Conservation (phyloP, 1,140 invertebrate species). For the Eufriesea mexicana region DNA sequence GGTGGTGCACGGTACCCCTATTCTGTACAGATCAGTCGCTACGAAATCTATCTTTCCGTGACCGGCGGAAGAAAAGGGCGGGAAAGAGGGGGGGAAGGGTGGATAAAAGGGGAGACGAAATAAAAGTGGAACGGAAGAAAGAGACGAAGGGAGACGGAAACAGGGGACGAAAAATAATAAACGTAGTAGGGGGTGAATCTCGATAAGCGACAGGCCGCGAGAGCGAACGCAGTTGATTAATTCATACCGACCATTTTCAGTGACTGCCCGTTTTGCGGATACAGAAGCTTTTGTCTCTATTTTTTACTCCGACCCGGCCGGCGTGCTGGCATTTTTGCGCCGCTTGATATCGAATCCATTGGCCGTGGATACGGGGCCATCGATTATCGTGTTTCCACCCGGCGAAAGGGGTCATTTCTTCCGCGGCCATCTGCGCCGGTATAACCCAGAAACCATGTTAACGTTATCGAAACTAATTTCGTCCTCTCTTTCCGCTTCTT, state of each 20-base stretch:
- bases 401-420: constrained; percentile 34
- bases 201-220: constrained; percentile 55
- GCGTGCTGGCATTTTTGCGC: constrained; percentile 40
- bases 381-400: constrained; percentile 52
- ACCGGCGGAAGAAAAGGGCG: neutral
- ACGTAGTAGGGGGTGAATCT: constrained; percentile 4
- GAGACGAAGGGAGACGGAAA: too few species aligned
- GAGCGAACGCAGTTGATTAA: constrained; percentile 56
- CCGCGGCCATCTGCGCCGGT: constrained; percentile 12
- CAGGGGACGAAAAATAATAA: constrained; percentile 14
- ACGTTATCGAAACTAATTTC: constrained; percentile 24
- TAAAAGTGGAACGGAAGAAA: neutral
- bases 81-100: neutral
- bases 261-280: constrained; percentile 28
- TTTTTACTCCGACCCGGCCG: constrained; percentile 34
- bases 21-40: neutral
- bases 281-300: constrained; percentile 47
- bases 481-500: neutral
- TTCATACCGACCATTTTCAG: constrained; percentile 60
- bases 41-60: constrained; percentile 13
- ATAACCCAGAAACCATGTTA: constrained; percentile 27
- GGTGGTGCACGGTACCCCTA: too few species aligned
- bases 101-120: neutral
- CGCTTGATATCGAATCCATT: constrained; percentile 57
- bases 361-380: constrained; percentile 25